Evolutionary conservation across 2,113 vertebrate genomes (phyloP).

Genomic region (Myrmecobius fasciatus): DNA sequence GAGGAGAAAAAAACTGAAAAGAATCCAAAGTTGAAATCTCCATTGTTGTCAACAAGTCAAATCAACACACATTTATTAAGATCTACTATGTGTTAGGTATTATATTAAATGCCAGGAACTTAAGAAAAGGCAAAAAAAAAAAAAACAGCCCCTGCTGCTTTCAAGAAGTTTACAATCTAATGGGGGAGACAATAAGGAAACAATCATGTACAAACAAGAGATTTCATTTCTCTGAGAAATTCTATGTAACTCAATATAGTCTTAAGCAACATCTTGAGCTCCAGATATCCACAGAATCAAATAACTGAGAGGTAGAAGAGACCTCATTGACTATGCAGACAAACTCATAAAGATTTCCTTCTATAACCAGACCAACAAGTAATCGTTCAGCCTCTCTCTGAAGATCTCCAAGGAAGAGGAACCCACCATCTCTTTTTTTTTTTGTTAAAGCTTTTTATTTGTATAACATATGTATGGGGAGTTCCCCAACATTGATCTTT

Average conservation of each 20-base stretch:
- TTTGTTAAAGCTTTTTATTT: too few relatives aligned
- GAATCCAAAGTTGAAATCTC: neutral
- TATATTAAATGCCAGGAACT: neutral
- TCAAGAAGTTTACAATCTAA: neutral
- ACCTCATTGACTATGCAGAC: neutral
- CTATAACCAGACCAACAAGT: neutral
- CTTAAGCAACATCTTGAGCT: neutral
- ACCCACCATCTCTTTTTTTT: neutral
- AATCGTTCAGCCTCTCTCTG: neutral
- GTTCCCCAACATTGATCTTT: too few relatives aligned
- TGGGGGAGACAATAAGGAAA: neutral
- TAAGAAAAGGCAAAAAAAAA: neutral
- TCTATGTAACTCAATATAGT: neutral
- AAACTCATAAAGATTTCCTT: neutral
- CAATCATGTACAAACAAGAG: neutral
- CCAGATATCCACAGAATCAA: neutral
- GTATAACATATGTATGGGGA: too few relatives aligned
- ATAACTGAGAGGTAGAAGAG: neutral
- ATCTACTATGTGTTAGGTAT: neutral
- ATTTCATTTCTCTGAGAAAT: neutral
- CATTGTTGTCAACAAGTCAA: neutral
- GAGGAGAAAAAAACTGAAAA: neutral
- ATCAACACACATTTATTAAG: neutral
- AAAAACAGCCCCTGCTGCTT: neutral
- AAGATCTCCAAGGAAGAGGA: neutral